Conservation (phyloP, 2,888 invertebrate species). For the Sialis lutaria region DNA sequence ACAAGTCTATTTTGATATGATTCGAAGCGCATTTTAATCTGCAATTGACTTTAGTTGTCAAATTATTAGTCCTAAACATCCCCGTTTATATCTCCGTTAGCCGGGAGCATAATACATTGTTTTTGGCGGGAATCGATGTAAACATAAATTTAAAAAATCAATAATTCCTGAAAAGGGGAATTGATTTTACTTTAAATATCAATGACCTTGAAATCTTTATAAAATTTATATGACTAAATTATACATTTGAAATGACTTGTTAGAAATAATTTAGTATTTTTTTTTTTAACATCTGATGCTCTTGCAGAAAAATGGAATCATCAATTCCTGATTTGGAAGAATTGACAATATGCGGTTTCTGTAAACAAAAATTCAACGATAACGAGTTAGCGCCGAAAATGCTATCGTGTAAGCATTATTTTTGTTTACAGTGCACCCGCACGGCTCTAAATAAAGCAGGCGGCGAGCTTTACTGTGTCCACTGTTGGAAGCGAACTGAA, state of each 20-base stretch:
- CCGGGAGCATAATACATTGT: too few relatives aligned
- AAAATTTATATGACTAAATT: not conserved
- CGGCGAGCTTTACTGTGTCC: slow-evolving; percentile 45
- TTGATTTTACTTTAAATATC: not conserved
- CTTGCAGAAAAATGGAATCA: slow-evolving; percentile 35
- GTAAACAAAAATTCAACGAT: slow-evolving; percentile 59
- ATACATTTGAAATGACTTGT: not conserved
- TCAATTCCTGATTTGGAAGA: slow-evolving; percentile 52
- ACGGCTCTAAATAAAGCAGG: slow-evolving; percentile 46
- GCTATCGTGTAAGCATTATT: slow-evolving; percentile 59
- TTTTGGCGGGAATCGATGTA: too few relatives aligned
- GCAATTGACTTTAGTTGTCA: not conserved
- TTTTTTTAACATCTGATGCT: slow-evolving; percentile 8
- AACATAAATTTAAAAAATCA: too few relatives aligned
- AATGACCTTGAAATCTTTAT: not conserved
- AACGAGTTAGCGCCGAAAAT: slow-evolving; percentile 53
- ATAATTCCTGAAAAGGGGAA: too few relatives aligned
- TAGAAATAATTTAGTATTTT: not conserved
- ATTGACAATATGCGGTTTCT: slow-evolving; percentile 55
- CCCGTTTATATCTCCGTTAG: too few relatives aligned
- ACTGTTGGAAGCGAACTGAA: slow-evolving; percentile 59
- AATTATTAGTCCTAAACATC: not conserved
- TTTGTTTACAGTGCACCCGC: slow-evolving; percentile 57
- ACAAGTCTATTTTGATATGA: too few relatives aligned
- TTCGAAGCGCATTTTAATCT: too few relatives aligned